phyloP scores from a whole-genome alignment of 2,797 vertebrate species.

The Nyctalus aviator region DNA sequence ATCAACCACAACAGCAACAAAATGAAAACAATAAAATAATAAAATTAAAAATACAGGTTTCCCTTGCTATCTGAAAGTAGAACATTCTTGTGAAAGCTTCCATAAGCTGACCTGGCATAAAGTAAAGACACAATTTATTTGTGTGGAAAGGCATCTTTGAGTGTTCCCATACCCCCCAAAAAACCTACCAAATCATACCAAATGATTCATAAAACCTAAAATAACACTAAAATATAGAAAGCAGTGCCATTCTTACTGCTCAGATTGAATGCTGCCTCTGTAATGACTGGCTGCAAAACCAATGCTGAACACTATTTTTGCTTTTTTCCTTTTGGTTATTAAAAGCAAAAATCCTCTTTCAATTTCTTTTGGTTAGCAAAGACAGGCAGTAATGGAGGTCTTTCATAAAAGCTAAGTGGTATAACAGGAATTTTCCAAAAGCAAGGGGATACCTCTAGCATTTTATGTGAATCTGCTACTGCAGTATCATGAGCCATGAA shows the following conservation, averaged over 20 bases:
- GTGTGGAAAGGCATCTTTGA: not conserved
- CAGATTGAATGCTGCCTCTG: not conserved
- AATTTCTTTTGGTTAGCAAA: not conserved
- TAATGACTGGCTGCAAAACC: not conserved
- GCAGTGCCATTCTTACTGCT: not conserved
- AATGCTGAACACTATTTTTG: not conserved
- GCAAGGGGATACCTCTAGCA: not conserved
- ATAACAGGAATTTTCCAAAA: not conserved
- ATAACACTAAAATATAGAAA: not conserved
- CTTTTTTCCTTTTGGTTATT: not conserved
- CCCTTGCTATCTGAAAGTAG: not conserved
- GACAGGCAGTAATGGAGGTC: not conserved
- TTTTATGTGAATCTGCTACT: slow-evolving; percentile 75
- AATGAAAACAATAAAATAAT: not conserved
- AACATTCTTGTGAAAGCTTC: not conserved
- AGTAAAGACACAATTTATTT: not conserved
- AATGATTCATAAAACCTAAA: not conserved
- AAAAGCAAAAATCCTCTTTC: not conserved
- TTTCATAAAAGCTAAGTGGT: not conserved
- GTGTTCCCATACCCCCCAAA: not conserved
- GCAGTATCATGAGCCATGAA: slow-evolving; percentile 57
- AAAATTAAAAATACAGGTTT: not conserved
- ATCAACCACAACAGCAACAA: not conserved
- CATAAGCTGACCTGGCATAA: not conserved
- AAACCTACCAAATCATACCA: not conserved